Percentiles rank a stretch among this genome's conserved stretches.
These are phyloP conservation scores for Aspidapion aeneum DNA, from an alignment of 2,888 invertebrate genomes.

Conservation along the genomic window DNA sequence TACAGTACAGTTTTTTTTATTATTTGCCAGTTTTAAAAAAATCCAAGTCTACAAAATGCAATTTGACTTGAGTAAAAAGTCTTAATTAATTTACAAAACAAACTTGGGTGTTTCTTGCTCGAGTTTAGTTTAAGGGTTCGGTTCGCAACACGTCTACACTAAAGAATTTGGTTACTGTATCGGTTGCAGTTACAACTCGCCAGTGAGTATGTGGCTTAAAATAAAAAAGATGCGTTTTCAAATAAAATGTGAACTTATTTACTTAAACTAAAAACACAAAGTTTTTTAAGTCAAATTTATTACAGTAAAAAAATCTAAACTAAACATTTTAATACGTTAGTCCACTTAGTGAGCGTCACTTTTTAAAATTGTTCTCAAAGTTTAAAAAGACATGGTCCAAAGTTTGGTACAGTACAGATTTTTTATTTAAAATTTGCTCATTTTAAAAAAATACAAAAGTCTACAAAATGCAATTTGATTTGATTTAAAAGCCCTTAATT, in stretches of 20 bases:
- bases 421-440: constrained; percentile 35
- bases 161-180: no score
- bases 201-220: no score
- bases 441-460: constrained; percentile 50
- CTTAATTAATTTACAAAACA: no score
- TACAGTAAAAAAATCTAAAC: constrained; percentile 44
- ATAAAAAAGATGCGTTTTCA: not conserved
- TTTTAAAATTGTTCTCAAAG: constrained; percentile 29
- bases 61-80: not conserved
- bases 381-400: constrained; percentile 34
- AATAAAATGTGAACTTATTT: constrained; percentile 47
- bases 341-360: constrained; percentile 37
- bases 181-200: no score
- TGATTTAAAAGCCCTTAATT: not conserved
- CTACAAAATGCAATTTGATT: constrained; percentile 39
- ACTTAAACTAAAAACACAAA: constrained; percentile 50
- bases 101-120: no score
- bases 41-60: constrained; percentile 47
- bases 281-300: constrained; percentile 44
- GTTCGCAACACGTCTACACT: no score
- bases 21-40: constrained; percentile 49
- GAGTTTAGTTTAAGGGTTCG: no score
- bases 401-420: constrained; percentile 37
- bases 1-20: constrained; percentile 38
- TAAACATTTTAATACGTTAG: constrained; percentile 41